These are phyloP conservation scores for Galaxias olidus DNA, from an alignment of 2,797 vertebrate genomes.

Conservation along the genomic window DNA sequence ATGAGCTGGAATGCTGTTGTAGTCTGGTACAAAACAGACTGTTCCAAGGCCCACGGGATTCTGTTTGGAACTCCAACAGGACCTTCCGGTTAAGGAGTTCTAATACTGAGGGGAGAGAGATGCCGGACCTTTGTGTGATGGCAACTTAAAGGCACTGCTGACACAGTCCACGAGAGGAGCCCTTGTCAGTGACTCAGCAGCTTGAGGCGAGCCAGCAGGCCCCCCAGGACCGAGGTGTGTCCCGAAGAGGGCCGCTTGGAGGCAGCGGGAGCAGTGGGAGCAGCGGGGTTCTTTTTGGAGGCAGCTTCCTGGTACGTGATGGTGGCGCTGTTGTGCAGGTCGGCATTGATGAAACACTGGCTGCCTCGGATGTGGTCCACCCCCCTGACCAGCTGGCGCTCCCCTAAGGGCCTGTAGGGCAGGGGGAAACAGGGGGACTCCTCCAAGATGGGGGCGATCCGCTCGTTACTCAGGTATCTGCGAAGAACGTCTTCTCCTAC, in stretches of 20 bases:
- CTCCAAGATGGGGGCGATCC: slow-evolving; percentile 86
- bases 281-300: slow-evolving; percentile 65
- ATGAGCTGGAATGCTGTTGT: background rate
- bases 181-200: slow-evolving; percentile 85
- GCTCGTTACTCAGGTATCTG: slow-evolving; percentile 89
- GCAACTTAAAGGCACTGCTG: slow-evolving; percentile 66
- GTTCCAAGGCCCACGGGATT: background rate
- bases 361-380: slow-evolving; percentile 90
- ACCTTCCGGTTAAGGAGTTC: background rate
- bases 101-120: slow-evolving; percentile 15
- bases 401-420: slow-evolving; percentile 70
- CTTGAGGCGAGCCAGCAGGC: slow-evolving; percentile 87
- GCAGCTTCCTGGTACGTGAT: slow-evolving; percentile 86
- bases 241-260: slow-evolving; percentile 75
- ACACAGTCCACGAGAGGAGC: background rate
- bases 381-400: slow-evolving; percentile 81
- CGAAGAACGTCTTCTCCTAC: slow-evolving; percentile 82
- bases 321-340: slow-evolving; percentile 87
- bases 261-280: slow-evolving; percentile 26
- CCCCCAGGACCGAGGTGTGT: slow-evolving; percentile 78
- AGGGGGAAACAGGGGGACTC: slow-evolving; percentile 74
- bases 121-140: background rate
- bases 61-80: background rate
- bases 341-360: slow-evolving; percentile 80
- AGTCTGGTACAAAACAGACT: slow-evolving; percentile 2